A percentile compares a stretch with the other conserved stretches of the same genome.
These are phyloP conservation scores for Nestor notabilis DNA, from an alignment of 2,113 vertebrate genomes.

Conservation along the genomic window DNA sequence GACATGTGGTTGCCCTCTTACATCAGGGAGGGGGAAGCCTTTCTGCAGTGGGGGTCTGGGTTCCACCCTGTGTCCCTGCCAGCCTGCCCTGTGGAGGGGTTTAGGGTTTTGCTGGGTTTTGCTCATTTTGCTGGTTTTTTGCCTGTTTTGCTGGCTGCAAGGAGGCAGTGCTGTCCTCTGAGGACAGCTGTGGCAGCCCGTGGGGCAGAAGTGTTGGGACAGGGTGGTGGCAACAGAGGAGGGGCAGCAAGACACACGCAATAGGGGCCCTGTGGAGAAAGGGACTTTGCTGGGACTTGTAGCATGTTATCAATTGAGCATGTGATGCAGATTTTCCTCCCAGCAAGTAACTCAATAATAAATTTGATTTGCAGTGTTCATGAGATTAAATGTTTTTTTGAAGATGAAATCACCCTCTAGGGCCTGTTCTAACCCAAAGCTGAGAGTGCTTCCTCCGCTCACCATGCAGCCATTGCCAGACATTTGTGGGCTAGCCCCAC, in stretches of 20 bases:
- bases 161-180: not conserved
- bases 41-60: accelerated
- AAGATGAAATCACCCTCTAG: constrained; percentile 76
- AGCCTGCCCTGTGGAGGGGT: not conserved
- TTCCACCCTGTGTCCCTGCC: not conserved
- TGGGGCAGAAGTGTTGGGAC: not conserved
- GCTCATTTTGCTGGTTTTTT: not conserved
- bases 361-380: constrained; percentile 73
- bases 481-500: constrained; percentile 71
- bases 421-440: constrained; percentile 74
- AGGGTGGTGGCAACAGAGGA: not conserved
- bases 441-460: constrained; percentile 63
- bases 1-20: accelerated
- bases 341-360: constrained; percentile 74
- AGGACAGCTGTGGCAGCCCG: not conserved
- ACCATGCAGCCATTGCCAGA: constrained; percentile 69
- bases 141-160: not conserved
- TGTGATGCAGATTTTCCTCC: constrained; percentile 59
- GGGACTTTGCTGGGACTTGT: constrained; percentile 28
- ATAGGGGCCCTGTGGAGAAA: not conserved
- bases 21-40: not conserved
- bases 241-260: accelerated
- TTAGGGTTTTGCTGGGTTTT: not conserved
- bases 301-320: constrained; percentile 27
- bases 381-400: constrained; percentile 77